phyloP scores from a whole-genome alignment of 2,113 vertebrate species.

The Channa maculata region DNA sequence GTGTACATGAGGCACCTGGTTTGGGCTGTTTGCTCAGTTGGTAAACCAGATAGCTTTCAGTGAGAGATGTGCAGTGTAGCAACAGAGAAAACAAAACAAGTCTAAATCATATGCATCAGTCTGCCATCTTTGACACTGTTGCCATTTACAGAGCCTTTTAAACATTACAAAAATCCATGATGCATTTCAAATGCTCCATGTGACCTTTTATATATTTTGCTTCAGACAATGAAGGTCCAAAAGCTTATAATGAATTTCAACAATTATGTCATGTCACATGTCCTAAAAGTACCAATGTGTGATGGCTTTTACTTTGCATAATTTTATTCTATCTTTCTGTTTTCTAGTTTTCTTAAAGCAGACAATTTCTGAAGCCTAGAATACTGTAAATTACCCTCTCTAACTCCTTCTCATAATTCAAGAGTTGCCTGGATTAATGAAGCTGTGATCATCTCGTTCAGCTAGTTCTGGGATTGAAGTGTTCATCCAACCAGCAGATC shows the following conservation, averaged over 20 bases:
- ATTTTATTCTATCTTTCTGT: too few relatives aligned
- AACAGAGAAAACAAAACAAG: constrained; percentile 20
- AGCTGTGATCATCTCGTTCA: constrained; percentile 32
- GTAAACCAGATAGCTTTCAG: constrained; percentile 55
- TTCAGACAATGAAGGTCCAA: neutral
- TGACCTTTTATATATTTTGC: constrained; percentile 29
- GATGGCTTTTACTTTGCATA: neutral
- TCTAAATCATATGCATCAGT: constrained; percentile 26
- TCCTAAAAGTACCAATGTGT: neutral
- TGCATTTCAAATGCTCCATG: constrained; percentile 35
- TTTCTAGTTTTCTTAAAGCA: neutral
- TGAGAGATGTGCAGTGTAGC: constrained; percentile 28
- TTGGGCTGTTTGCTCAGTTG: constrained; percentile 58
- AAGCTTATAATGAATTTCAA: neutral
- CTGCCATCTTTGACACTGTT: constrained; percentile 18
- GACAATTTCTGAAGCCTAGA: neutral
- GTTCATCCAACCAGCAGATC: constrained; percentile 32
- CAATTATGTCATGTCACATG: neutral
- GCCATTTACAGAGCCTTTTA: constrained; percentile 35
- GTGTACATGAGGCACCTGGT: constrained; percentile 3
- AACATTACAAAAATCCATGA: constrained; percentile 7
- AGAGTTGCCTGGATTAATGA: neutral
- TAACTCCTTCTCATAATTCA: neutral
- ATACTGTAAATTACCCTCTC: neutral
- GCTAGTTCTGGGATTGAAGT: constrained; percentile 21